Evolutionary conservation across 2,113 vertebrate species (phyloP).

Genomic region (Accipiter virgatus): DNA sequence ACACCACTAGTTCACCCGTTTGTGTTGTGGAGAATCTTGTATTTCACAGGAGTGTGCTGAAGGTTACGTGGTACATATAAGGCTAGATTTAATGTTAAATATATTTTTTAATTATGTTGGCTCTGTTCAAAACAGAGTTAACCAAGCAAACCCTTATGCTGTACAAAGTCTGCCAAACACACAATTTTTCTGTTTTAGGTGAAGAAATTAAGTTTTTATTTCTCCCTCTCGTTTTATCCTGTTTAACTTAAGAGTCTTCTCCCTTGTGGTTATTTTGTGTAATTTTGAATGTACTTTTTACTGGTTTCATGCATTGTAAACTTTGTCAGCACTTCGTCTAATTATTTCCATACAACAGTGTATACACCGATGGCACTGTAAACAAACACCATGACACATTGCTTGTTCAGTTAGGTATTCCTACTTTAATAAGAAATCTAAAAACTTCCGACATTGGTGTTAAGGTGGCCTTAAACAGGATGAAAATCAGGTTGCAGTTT

Average conservation of each 20-base stretch:
- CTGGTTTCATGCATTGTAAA: not conserved
- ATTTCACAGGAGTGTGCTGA: not conserved
- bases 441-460: not conserved
- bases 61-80: fast-evolving
- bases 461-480: not conserved
- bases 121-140: not conserved
- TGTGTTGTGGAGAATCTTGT: not conserved
- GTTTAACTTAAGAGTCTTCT: not conserved
- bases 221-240: not conserved
- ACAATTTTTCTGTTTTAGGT: not conserved
- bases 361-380: fast-evolving
- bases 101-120: not conserved
- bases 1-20: not conserved
- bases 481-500: not conserved
- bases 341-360: too few relatives aligned
- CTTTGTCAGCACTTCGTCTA: not conserved
- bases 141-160: not conserved
- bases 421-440: not conserved
- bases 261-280: not conserved
- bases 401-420: not conserved
- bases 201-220: not conserved
- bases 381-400: not conserved
- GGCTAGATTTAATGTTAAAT: not conserved
- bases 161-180: not conserved
- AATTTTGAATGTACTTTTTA: not conserved